These are phyloP conservation scores for Diglossa cyanea DNA, from an alignment of 2,797 vertebrate genomes.

Conservation along the genomic window DNA sequence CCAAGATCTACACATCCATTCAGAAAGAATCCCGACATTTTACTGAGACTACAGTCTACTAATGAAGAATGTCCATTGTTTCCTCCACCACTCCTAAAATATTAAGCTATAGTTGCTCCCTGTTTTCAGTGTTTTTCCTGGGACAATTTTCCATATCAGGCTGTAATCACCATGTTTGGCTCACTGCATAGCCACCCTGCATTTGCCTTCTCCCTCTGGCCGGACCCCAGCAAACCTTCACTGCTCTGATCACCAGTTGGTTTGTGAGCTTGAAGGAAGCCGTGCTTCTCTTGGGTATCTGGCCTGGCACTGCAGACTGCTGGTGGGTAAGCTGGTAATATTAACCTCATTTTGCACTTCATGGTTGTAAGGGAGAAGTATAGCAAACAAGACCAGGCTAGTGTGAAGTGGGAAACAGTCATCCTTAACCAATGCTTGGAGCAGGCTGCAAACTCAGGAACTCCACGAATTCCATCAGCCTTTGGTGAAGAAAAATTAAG, in stretches of 20 bases:
- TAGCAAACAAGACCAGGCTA: neutral
- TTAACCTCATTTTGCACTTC: neutral
- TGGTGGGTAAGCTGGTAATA: neutral
- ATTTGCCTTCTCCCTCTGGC: neutral
- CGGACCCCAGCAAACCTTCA: neutral
- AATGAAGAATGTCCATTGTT: neutral
- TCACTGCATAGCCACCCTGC: neutral
- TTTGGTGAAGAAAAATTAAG: neutral
- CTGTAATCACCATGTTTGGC: neutral
- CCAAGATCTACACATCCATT: neutral
- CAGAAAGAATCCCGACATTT: neutral
- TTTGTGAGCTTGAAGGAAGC: neutral
- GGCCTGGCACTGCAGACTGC: neutral
- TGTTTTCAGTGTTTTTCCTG: neutral
- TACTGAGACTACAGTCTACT: neutral
- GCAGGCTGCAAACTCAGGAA: neutral
- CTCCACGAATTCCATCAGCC: neutral
- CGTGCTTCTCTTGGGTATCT: neutral
- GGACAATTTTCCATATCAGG: neutral
- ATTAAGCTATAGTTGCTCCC: neutral
- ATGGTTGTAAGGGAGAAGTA: neutral
- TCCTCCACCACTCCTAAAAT: neutral
- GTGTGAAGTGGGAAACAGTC: neutral
- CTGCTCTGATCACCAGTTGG: neutral
- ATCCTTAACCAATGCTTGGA: neutral